Percentiles rank a stretch among this genome's conserved stretches.
Conservation (phyloP, 2,113 vertebrate species). For the Clupea harengus region DNA sequence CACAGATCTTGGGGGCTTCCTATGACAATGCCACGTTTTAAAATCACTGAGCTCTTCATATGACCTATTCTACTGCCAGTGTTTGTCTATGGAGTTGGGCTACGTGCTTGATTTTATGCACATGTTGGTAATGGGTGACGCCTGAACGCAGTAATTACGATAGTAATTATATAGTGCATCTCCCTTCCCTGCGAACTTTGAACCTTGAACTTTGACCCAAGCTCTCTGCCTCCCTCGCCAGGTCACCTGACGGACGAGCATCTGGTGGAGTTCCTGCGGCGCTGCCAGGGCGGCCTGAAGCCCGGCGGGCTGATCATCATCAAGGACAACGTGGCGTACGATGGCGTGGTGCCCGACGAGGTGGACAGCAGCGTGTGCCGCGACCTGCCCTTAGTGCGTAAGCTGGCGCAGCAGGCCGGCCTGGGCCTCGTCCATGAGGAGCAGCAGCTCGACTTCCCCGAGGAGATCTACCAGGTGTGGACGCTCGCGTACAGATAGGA, state of each 20-base stretch:
- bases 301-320: slow-evolving; percentile 87
- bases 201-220: too few relatives aligned
- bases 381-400: slow-evolving; percentile 76
- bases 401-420: slow-evolving; percentile 77
- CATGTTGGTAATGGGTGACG: too few relatives aligned
- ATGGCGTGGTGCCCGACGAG: slow-evolving; percentile 89
- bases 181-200: too few relatives aligned
- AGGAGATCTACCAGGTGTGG: slow-evolving; percentile 95
- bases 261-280: slow-evolving; percentile 83
- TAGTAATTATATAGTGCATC: too few relatives aligned
- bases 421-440: slow-evolving; percentile 83
- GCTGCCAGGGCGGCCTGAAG: slow-evolving; percentile 78
- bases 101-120: too few relatives aligned
- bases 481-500: slow-evolving; percentile 87
- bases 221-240: slow-evolving; percentile 41
- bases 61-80: too few relatives aligned
- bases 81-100: too few relatives aligned
- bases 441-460: slow-evolving; percentile 87
- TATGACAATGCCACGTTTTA: too few relatives aligned
- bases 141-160: too few relatives aligned
- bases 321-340: slow-evolving; percentile 96
- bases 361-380: slow-evolving; percentile 98
- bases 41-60: too few relatives aligned
- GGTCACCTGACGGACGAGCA: slow-evolving; percentile 91
- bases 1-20: too few relatives aligned